Evolutionary conservation across 2,888 invertebrate species (phyloP).

Genomic region (Zygogramma bicolorata): DNA sequence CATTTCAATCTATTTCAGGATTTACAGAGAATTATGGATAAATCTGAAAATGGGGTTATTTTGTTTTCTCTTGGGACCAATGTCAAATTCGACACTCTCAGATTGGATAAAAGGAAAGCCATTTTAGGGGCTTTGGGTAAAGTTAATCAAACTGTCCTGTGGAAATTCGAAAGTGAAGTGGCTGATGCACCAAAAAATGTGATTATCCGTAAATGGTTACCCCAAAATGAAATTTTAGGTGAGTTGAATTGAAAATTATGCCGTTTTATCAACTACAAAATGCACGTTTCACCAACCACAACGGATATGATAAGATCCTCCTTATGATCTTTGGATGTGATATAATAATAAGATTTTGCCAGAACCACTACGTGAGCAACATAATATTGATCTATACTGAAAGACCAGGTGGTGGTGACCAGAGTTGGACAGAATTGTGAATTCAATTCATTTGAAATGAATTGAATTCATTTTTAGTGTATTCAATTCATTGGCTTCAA

Average conservation of each 20-base stretch:
- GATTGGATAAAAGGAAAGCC: conserved; percentile 47
- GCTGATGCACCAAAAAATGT: conserved; percentile 61
- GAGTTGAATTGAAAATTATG: conserved; percentile 16
- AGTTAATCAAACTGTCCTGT: conserved; percentile 62
- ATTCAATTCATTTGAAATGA: too few species aligned
- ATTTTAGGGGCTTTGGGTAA: conserved; percentile 60
- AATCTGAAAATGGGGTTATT: conserved; percentile 61
- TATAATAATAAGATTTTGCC: too few species aligned
- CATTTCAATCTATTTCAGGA: too few species aligned
- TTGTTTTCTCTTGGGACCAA: conserved; percentile 63
- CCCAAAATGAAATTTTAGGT: conserved; percentile 65
- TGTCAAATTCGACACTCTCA: conserved; percentile 55
- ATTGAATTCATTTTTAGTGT: too few species aligned
- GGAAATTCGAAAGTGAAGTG: conserved; percentile 63
- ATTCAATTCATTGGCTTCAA: too few species aligned
- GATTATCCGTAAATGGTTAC: conserved; percentile 62
- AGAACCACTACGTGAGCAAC: too few species aligned
- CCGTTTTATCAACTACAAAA: conserved; percentile 37
- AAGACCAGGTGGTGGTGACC: too few species aligned
- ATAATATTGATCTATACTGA: too few species aligned
- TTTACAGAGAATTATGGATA: conserved; percentile 58
- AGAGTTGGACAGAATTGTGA: too few species aligned
- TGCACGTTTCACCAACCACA: too few species aligned
- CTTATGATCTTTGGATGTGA: too few species aligned
- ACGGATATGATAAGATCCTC: too few species aligned